A percentile compares a stretch with the other conserved stretches of the same genome.
These are phyloP conservation scores for Paedocypris micromegethes DNA, from an alignment of 2,797 vertebrate genomes.

Conservation along the genomic window DNA sequence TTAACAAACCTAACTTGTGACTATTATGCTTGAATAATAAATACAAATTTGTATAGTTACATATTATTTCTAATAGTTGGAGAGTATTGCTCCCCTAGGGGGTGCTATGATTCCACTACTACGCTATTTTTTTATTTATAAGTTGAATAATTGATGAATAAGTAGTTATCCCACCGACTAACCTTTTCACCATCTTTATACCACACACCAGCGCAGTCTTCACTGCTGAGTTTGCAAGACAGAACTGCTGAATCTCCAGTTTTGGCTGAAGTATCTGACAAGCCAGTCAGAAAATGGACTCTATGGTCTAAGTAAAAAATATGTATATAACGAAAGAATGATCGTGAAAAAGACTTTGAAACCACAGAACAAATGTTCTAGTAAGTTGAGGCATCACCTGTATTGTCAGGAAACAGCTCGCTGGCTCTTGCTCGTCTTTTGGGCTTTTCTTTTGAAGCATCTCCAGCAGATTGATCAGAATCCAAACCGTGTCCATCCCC, in stretches of 20 bases:
- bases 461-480: conserved; percentile 27
- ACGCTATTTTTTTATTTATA: too few species aligned
- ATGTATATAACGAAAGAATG: background rate
- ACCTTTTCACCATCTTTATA: conserved; percentile 83
- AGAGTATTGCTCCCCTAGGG: too few species aligned
- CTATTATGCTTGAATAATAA: too few species aligned
- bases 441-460: conserved; percentile 27
- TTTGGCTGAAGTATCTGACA: conserved; percentile 66
- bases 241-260: conserved; percentile 68
- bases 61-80: too few species aligned
- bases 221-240: conserved; percentile 73
- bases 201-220: conserved; percentile 71
- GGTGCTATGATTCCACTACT: too few species aligned
- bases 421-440: conserved; percentile 50
- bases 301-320: conserved; percentile 51
- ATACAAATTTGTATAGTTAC: too few species aligned
- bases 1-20: too few species aligned
- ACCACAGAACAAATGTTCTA: too few species aligned
- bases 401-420: conserved; percentile 53
- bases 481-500: conserved; percentile 14
- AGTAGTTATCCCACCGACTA: background rate
- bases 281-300: conserved; percentile 69
- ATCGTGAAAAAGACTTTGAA: background rate
- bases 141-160: background rate
- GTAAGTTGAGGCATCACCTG: conserved; percentile 49